Evolutionary conservation across 35 echinoderm and acorn worm species (phyloP).

Genomic region (Strongylocentrotus purpuratus): DNA sequence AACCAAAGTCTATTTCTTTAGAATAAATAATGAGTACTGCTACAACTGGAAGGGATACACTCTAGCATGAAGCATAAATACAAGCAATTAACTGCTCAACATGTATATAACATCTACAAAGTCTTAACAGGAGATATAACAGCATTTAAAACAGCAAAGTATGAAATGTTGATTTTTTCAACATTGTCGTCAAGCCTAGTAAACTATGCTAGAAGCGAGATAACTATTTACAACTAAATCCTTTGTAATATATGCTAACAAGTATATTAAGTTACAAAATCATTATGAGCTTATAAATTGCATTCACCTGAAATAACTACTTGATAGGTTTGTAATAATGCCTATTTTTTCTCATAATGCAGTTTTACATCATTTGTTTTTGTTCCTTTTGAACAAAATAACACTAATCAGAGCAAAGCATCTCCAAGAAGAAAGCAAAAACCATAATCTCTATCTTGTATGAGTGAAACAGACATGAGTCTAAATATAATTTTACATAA

Average conservation of each 20-base stretch:
- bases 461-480: neutral
- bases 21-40: neutral
- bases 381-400: too few species aligned
- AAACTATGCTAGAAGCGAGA: neutral
- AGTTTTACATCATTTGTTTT: too few species aligned
- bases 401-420: too few species aligned
- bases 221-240: neutral
- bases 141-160: too few species aligned
- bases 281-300: neutral
- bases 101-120: neutral
- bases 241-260: neutral
- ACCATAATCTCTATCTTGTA: too few species aligned
- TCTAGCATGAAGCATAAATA: neutral
- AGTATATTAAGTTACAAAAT: neutral
- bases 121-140: too few species aligned
- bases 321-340: neutral
- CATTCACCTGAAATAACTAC: neutral
- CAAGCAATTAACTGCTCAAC: neutral
- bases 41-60: neutral
- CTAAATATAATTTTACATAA: neutral
- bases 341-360: neutral
- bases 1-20: neutral
- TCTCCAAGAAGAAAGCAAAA: too few species aligned
- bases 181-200: neutral
- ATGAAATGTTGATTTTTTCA: neutral